A percentile compares a stretch with the other conserved stretches of the same genome.
Conservation (phyloP, 2,797 vertebrate genomes). For the Stomatorhinus walkeri region DNA sequence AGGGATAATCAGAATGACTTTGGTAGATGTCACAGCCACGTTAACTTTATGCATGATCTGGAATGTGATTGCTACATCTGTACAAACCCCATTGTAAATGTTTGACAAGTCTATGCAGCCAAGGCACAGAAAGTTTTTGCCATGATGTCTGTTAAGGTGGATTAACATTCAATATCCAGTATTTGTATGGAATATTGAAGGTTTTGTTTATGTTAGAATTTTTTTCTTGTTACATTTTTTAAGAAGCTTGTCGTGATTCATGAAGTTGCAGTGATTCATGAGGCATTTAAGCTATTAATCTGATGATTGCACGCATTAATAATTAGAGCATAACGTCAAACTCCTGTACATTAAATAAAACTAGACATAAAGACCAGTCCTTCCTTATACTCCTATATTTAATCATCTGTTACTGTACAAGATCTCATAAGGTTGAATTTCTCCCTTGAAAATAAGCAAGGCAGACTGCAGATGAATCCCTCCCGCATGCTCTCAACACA, state of each 20-base stretch:
- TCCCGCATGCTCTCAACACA: not conserved
- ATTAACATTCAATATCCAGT: not conserved
- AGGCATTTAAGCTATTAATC: not conserved
- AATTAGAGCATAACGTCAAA: conserved; percentile 15
- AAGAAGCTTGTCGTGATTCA: not conserved
- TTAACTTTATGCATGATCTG: not conserved
- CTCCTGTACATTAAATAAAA: not conserved
- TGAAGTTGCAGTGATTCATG: not conserved
- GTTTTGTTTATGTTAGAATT: not conserved
- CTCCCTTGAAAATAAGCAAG: not conserved
- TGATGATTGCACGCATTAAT: not conserved
- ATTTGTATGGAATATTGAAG: not conserved
- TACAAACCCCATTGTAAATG: not conserved
- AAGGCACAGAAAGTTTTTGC: not conserved
- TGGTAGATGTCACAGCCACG: not conserved
- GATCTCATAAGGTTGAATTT: not conserved
- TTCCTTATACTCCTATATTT: conserved; percentile 11
- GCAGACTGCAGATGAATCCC: not conserved
- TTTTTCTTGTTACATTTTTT: not conserved
- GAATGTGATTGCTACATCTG: not conserved
- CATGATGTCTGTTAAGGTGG: not conserved
- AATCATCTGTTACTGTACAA: conserved; percentile 8
- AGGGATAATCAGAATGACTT: not conserved
- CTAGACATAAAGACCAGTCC: not conserved
- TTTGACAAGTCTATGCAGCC: not conserved